Evolutionary conservation across 2,797 vertebrate genomes (phyloP), one percentile per base, ranked within the genome.

Genomic region (Eulemur mongoz): DNA sequence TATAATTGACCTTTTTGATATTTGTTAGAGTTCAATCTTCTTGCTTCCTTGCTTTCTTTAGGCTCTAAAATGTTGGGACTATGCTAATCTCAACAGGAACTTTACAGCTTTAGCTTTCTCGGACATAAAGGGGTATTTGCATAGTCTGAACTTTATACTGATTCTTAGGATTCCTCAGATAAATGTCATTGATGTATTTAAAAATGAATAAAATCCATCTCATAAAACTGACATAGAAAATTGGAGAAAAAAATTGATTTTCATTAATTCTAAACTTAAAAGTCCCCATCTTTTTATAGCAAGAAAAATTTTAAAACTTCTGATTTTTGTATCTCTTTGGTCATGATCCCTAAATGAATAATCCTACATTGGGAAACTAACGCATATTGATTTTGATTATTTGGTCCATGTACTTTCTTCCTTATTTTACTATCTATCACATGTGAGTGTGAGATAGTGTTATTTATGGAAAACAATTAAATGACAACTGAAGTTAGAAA

Each of bases 131-230:
- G 85, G 82, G 30, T 97, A 98, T 98, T 98, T 98, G 96, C 96
- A 94, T 97, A 97, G 52, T 67, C 61, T 97, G 97, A 98, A 97
- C 97, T 97, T 98, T 98, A 94, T 96, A 96, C 96, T 91, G 94
- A 97, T 90, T 95, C 91, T 95, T 97, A 93, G 27, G 67, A 95
- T 86, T 95, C 94, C 52, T 97, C 94, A 84, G 85, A 95, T 89
- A 97, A 97, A 96, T 97, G 93, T 95, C 96, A 96, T 57, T 96
- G 78, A 91, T 67, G n/a, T 95, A 95, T 96, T 97, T 96, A 22
- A 93, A 88, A 97, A 94, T 67, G 85, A 96, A 89, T 79, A 86
- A 95, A 95, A 83, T 84, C 59, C 63, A 79, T 91, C 45, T 93
- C 30, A 81, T 10, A 88, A 96, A 95, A 92, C 70, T 87, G 78